phyloP scores from a whole-genome alignment of 2,113 vertebrate genomes.

The Oncorhynchus nerka region DNA sequence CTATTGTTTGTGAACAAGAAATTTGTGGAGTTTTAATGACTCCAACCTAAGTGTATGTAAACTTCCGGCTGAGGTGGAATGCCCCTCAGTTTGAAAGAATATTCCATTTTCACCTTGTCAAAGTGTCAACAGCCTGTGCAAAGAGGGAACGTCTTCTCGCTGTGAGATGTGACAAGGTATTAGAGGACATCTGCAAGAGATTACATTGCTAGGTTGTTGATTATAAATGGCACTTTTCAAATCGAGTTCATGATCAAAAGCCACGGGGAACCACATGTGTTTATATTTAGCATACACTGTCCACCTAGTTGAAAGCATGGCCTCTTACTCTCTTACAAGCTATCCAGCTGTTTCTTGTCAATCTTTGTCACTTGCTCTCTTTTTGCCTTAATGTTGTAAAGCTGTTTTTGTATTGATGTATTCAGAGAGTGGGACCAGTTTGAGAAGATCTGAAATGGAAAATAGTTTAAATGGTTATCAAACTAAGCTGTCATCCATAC shows the following conservation, averaged over 20 bases:
- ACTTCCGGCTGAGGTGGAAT: no score
- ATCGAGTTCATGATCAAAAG: conserved; percentile 78
- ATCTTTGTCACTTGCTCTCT: conserved; percentile 66
- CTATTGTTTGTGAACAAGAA: no score
- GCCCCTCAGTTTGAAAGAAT: conserved; percentile 5
- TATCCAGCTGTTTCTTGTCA: conserved; percentile 86
- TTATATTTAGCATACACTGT: conserved; percentile 74
- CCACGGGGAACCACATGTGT: conserved; percentile 71
- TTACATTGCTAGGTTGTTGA: conserved; percentile 73
- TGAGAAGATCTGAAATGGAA: conserved; percentile 29
- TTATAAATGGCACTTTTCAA: conserved; percentile 63
- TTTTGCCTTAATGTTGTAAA: conserved; percentile 41
- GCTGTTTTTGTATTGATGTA: conserved; percentile 40
- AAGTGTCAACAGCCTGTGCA: neutral
- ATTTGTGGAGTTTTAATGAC: no score
- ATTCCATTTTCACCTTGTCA: conserved; percentile 41
- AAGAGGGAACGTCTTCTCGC: conserved; percentile 24
- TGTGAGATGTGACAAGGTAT: conserved; percentile 57
- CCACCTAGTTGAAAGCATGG: conserved; percentile 72
- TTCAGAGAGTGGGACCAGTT: conserved; percentile 10
- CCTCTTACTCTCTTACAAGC: conserved; percentile 48
- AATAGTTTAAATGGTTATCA: conserved; percentile 23
- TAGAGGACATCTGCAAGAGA: conserved; percentile 80
- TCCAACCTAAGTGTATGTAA: no score
- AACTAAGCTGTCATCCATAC: conserved; percentile 22